Evolutionary conservation across 2,888 invertebrate species (phyloP).

Genomic region (Rhamnusium bicolor): DNA sequence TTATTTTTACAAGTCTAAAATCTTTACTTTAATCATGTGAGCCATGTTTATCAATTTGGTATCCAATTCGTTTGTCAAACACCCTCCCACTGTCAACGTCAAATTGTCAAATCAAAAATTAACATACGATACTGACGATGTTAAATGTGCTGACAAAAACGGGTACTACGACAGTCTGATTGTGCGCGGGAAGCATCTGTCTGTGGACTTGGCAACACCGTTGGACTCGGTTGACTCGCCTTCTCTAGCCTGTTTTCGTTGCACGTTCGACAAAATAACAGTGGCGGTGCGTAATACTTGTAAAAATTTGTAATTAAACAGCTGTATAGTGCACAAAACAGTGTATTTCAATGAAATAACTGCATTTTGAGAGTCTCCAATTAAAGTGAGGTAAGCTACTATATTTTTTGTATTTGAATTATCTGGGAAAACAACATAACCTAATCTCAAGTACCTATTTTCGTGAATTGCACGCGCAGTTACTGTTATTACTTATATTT

Average conservation of each 20-base stretch:
- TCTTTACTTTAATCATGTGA: background rate
- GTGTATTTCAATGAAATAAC: slow-evolving; percentile 21
- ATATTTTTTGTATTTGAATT: background rate
- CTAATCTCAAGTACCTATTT: background rate
- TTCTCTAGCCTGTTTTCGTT: slow-evolving; percentile 39
- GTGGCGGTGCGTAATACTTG: slow-evolving; percentile 37
- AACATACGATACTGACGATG: slow-evolving; percentile 49
- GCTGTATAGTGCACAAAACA: background rate
- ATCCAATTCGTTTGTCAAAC: slow-evolving; percentile 17
- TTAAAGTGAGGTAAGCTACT: slow-evolving; percentile 14
- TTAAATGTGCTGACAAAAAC: slow-evolving; percentile 44
- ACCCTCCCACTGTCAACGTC: slow-evolving; percentile 13
- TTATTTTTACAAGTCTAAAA: background rate
- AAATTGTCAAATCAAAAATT: slow-evolving; percentile 44
- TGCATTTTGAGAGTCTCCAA: background rate
- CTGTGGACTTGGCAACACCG: slow-evolving; percentile 41
- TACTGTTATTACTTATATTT: background rate
- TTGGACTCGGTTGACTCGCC: slow-evolving; percentile 38
- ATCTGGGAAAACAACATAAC: background rate
- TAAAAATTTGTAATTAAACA: slow-evolving; percentile 17
- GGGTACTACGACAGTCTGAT: slow-evolving; percentile 48
- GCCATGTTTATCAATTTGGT: slow-evolving; percentile 16
- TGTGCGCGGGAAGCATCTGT: slow-evolving; percentile 39
- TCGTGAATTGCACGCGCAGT: background rate
- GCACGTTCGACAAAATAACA: slow-evolving; percentile 37